Percentiles rank a stretch among this genome's conserved stretches.
Evolutionary conservation across 2,797 vertebrate species (phyloP).

Genomic region (Capromys pilorides): DNA sequence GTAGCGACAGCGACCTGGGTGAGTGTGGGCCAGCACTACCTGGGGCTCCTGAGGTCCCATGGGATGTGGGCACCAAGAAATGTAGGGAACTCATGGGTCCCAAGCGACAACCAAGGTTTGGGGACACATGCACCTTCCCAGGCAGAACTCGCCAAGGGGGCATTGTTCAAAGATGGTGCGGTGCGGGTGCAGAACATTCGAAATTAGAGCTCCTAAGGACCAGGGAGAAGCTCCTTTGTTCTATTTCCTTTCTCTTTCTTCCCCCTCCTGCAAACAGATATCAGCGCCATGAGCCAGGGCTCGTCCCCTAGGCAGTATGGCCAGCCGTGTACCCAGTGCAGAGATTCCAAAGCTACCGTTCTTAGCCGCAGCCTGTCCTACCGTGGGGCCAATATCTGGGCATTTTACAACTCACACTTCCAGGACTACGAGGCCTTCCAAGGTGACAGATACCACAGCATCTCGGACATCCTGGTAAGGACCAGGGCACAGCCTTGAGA

Average conservation of each 20-base stretch:
- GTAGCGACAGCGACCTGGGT: not conserved
- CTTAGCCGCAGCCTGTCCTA: slow-evolving; percentile 82
- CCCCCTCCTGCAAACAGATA: not conserved
- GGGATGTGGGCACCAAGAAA: too few species aligned
- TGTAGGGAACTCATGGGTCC: not conserved
- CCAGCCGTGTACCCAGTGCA: not conserved
- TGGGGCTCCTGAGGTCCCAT: not conserved
- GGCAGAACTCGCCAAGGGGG: not conserved
- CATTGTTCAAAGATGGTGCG: too few species aligned
- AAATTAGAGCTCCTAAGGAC: not conserved
- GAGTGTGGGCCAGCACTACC: rapidly evolving
- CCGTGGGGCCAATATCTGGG: slow-evolving; percentile 81
- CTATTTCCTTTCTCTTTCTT: too few species aligned
- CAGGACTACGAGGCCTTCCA: slow-evolving; percentile 88
- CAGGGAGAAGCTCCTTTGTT: not conserved
- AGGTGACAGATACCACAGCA: slow-evolving; percentile 89
- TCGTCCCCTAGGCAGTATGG: slow-evolving; percentile 40
- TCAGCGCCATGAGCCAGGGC: slow-evolving; percentile 77
- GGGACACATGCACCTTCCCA: rapidly evolving
- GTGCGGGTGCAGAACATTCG: not conserved
- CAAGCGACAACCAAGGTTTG: not conserved
- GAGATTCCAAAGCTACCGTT: not conserved
- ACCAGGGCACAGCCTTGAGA: not conserved
- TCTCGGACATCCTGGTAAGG: slow-evolving; percentile 92
- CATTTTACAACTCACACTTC: slow-evolving; percentile 86